Evolutionary conservation across 2,113 vertebrate species (phyloP), one percentile per base, ranked within the genome.

Genomic region (Enhydra lutris): DNA sequence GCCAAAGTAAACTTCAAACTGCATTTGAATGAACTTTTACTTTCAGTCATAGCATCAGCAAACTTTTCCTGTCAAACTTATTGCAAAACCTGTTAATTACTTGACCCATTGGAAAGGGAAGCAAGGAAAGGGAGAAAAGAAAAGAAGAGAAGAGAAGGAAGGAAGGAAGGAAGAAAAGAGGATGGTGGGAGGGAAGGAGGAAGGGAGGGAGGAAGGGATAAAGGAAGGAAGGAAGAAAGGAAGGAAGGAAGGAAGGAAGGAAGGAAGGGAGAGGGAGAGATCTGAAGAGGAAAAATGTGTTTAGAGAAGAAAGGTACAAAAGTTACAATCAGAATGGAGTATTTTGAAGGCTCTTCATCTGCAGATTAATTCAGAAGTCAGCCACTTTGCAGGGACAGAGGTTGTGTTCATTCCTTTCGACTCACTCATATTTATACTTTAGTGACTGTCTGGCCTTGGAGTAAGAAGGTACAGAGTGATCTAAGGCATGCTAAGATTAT

Each of bases 1-100:
- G 8, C 69, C 96, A 96, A 97, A 97, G 85, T 96, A 97, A 98
- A 94, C 73, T 90, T 18, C 14, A 74, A 55, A n/a, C 90, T 57
- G 82, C 52, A 57, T 97, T 92, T 92, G 89, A 95, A 95, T 95
- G 42, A 95, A 42, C 61, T 47, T 11, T 34, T 89, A 86, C 81
- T 81, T 92, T 78, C 89, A 89, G 63, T 36, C 39, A 12, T 17
- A 12, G 50, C 55, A 47, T 50, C 65, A 21, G 65, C 59, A 52
- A 52, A 86, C 79, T 50, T 83, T 71, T 85, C 57, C 94, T 36
- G 29, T 39, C 65, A 52, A 59, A 45, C 29, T 87, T 45, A 91
- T 29, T 45, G 34, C 4, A 10, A 65, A 57, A 9, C 26, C 23
- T 36, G 4, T 42, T 79, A 7, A 95, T 96, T 73, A 36, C 89